Percentiles rank a stretch among this genome's conserved stretches.
Evolutionary conservation across 2,888 invertebrate genomes (phyloP).

Genomic region (Pollenia amentaria): DNA sequence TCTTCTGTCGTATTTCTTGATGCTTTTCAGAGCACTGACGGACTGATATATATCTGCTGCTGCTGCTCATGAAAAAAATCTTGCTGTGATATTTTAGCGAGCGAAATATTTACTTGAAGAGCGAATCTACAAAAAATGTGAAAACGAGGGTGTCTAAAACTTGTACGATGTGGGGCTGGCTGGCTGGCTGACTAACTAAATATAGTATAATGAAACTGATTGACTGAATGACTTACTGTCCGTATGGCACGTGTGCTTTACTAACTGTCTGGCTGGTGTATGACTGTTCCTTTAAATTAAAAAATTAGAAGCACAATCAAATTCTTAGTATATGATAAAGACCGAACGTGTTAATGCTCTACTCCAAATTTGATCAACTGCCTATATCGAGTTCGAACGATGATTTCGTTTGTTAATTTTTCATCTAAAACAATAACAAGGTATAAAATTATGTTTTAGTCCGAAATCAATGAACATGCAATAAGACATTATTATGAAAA

Average conservation of each 20-base stretch:
- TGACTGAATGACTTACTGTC: constrained; percentile 65
- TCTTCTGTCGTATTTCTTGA: constrained; percentile 35
- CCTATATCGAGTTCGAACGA: not conserved
- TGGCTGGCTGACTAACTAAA: constrained; percentile 47
- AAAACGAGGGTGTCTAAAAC: constrained; percentile 69
- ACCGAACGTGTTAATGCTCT: constrained; percentile 30
- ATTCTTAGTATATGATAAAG: constrained; percentile 22
- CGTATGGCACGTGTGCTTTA: constrained; percentile 58
- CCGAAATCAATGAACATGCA: too few species aligned
- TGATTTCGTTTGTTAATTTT: too few species aligned
- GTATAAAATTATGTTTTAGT: too few species aligned
- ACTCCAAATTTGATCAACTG: not conserved
- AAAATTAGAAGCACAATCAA: constrained; percentile 15
- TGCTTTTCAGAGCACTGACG: constrained; percentile 42
- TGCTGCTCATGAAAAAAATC: constrained; percentile 14
- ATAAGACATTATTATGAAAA: too few species aligned
- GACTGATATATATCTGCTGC: constrained; percentile 38
- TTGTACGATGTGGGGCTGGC: constrained; percentile 44
- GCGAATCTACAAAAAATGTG: constrained; percentile 39
- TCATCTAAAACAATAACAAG: too few species aligned
- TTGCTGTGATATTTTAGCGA: constrained; percentile 64
- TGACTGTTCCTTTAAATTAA: constrained; percentile 14
- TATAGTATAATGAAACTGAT: constrained; percentile 53
- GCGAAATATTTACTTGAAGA: constrained; percentile 48
- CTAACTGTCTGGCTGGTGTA: constrained; percentile 36